phyloP scores from a whole-genome alignment of 2,113 vertebrate genomes.

The Campylomormyrus numenius region DNA sequence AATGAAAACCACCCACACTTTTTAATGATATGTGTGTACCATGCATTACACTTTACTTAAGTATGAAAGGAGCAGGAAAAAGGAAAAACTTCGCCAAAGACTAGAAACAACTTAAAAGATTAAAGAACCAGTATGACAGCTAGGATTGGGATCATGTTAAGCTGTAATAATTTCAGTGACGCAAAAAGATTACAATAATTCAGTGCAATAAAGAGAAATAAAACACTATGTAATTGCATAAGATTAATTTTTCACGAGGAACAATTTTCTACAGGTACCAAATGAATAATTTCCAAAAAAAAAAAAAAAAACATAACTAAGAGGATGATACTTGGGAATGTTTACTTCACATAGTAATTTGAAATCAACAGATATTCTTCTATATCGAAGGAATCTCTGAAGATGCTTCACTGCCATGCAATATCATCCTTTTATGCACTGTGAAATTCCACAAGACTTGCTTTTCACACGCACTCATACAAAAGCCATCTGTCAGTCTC shows the following conservation, averaged over 20 bases:
- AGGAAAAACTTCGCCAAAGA: background rate
- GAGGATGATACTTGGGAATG: background rate
- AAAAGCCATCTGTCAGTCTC: constrained; percentile 23
- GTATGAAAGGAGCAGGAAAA: background rate
- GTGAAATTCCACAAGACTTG: constrained; percentile 14
- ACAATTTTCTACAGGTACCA: constrained; percentile 39
- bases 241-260: constrained; percentile 34
- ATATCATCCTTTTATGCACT: background rate
- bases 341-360: background rate
- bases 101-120: constrained; percentile 53
- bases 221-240: constrained; percentile 52
- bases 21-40: background rate
- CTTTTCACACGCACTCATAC: constrained; percentile 14
- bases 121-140: constrained; percentile 45
- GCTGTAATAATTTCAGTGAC: constrained; percentile 58
- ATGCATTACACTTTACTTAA: background rate
- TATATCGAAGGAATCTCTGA: background rate
- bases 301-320: background rate
- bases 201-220: constrained; percentile 53
- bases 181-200: constrained; percentile 56
- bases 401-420: background rate
- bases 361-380: background rate
- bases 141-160: constrained; percentile 47
- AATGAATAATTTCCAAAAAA: background rate
- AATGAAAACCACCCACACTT: background rate